phyloP scores from a whole-genome alignment of 2,113 vertebrate genomes.

The Nerophis ophidion region DNA sequence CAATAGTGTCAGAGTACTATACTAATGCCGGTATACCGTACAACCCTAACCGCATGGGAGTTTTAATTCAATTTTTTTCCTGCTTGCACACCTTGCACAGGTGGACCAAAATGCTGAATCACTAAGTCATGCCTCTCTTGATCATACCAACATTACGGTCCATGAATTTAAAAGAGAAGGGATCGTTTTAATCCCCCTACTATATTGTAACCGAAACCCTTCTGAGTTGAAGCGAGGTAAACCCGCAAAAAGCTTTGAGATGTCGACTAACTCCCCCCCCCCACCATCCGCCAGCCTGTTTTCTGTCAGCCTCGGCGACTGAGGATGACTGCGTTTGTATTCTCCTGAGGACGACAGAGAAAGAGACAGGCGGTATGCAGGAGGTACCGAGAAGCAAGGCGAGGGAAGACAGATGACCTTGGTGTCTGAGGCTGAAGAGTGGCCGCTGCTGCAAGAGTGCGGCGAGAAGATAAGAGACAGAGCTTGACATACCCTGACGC shows the following conservation, averaged over 20 bases:
- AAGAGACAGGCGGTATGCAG: background rate
- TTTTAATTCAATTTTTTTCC: no score
- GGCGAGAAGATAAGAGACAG: slow-evolving; percentile 35
- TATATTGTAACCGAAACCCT: background rate
- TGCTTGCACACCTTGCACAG: no score
- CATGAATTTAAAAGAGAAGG: background rate
- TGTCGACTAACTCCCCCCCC: slow-evolving; percentile 9
- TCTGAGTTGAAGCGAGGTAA: background rate
- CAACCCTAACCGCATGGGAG: no score
- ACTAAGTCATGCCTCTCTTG: no score
- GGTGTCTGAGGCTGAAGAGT: slow-evolving; percentile 18
- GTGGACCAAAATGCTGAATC: no score
- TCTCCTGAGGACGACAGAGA: slow-evolving; percentile 6
- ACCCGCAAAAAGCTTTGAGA: background rate
- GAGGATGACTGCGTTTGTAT: slow-evolving; percentile 2
- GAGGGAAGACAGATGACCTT: slow-evolving; percentile 22
- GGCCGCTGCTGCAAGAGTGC: slow-evolving; percentile 4
- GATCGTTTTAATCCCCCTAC: background rate
- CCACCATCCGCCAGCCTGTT: slow-evolving; percentile 1
- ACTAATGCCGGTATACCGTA: no score
- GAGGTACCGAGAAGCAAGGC: background rate
- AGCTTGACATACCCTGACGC: slow-evolving; percentile 28
- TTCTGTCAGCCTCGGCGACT: slow-evolving; percentile 11
- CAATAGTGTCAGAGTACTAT: no score
- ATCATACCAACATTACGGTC: background rate